Base-by-base conservation (phyloP, 2,888 invertebrate species). In the Eristalis arbustorum region DNA sequence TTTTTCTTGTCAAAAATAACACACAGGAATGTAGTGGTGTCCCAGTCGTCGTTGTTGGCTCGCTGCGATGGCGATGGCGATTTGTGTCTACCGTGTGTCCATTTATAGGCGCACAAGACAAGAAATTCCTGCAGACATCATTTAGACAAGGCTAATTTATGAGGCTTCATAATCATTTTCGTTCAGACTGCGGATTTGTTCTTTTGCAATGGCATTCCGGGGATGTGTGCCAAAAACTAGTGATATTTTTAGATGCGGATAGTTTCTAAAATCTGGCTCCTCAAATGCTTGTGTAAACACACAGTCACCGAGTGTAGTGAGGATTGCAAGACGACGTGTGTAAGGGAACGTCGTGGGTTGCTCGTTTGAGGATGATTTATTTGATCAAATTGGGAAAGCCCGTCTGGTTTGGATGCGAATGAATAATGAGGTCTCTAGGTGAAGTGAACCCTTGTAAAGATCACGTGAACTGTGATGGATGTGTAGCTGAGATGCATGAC, bases 91-190 rank as follows among this genome's bases (percentile, higher is more conserved):
- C n/a, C 49, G 61, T 62, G 66, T 56, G 80, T 62, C 80, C 80
- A 80, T 80, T 80, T 80, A 80, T 80, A 80, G 80, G 42, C 56
- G 74, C 40, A 74, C 74, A n/a, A 59, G n/a, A 68, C 11, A 64
- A 61, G 72, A 18, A 73, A 67, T 78, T 79, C 63, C 28, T 81
- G 64, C 59, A 81, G 81, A 81, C 81, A 81, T 11, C 64, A 80
- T 80, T 74, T 80, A 80, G 80, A 81, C 81, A 28, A 37, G 28
- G 28, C 11, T 25, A 62, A 72, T 72, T 72, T 72, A 72, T 62
- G 31, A 49, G 34, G 56, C 56, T 59, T 14, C 25, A 61, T 22
- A 61, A 59, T 23, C 40, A n/a, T 71, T 14, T 49, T 42, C 34
- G 14, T 2, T 25, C 61, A 42, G 62, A 62, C 42, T 49, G 23